Evolutionary conservation across 1,140 invertebrate species (phyloP), one percentile per base, ranked within the genome.

Genomic region (Mylabris phalerata): DNA sequence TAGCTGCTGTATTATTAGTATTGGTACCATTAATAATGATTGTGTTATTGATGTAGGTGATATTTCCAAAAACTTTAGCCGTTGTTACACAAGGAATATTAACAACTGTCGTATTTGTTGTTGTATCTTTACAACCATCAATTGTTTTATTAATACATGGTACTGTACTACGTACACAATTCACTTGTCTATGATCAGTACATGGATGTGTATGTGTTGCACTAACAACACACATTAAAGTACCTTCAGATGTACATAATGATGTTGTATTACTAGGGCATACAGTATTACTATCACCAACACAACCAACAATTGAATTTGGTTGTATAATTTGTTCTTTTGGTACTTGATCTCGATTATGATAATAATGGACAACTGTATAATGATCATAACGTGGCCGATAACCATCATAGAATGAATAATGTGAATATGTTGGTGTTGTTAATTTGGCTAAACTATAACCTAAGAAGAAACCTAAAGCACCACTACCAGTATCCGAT

Each of bases 201-300:
- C 63, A 65, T 13, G 60, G 60, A 7, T 54, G 32, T n/a, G 63
- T 65, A 6, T 44, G 41, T 27, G 39, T 39, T 6, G 57, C 45
- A 48, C 50, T 55, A n/a, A 50, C 57, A 3, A 65, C 57, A 60
- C 63, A 65, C 60, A 62, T 65, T 11, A 65, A 49, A n/a, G 61
- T 42, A 24, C 63, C 63, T n/a, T 57, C 62, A 5, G 44, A 24
- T 4, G 55, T 60, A 43, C 63, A 65, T 7, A 65, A 45, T 6
- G 63, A 26, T n/a, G 52, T 56, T 4, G 60, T 65, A 24, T 62
- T 59, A 2, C 45, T 32, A 43, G 61, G 57, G 44, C 63, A 65
- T 32, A 65, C 40, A 9, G 44, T 48, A 10, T 26, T 11, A n/a
- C 32, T 50, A 27, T 60, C 52, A n/a, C 57, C 61, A 25, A 46